A percentile compares a stretch with the other conserved stretches of the same genome.
Conservation (phyloP, 2,888 invertebrate genomes). For the Gryllus longicercus region DNA sequence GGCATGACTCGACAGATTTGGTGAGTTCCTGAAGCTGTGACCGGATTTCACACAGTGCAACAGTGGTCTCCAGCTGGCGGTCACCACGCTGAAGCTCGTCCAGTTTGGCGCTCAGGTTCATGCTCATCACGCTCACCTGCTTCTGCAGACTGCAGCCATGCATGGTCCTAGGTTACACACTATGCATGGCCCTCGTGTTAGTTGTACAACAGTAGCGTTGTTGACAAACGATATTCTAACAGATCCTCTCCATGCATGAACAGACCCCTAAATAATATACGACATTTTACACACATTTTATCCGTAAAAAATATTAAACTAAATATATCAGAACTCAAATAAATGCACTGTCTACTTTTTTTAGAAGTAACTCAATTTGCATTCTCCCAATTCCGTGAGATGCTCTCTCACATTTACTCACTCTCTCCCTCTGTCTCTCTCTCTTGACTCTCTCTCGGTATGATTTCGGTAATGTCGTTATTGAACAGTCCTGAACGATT, state of each 20-base stretch:
- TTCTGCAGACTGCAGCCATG: conserved; percentile 77
- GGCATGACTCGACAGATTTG: conserved; percentile 91
- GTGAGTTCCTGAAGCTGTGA: conserved; percentile 89
- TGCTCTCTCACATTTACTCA: too few relatives aligned
- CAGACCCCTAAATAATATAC: too few relatives aligned
- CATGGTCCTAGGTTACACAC: conserved; percentile 38
- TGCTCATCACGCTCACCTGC: conserved; percentile 97
- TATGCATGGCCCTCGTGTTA: conserved; percentile 34
- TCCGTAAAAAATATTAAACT: too few relatives aligned
- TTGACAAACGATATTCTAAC: background rate
- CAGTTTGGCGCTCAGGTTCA: conserved; percentile 90
- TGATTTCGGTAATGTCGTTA: too few relatives aligned
- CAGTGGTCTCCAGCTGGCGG: conserved; percentile 88
- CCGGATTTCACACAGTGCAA: conserved; percentile 89
- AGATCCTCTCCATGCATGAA: background rate
- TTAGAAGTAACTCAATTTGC: too few relatives aligned
- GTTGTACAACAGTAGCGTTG: conserved; percentile 26
- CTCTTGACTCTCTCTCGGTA: too few relatives aligned
- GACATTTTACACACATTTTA: too few relatives aligned
- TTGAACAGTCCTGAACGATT: too few relatives aligned
- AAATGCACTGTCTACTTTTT: too few relatives aligned
- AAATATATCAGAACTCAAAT: too few relatives aligned
- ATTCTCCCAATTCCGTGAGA: too few relatives aligned
- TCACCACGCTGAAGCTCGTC: conserved; percentile 86
- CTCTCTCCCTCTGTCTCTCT: too few relatives aligned